phyloP scores from a whole-genome alignment of 92 coral and sea anemone species.

The Zoanthus sociatus region DNA sequence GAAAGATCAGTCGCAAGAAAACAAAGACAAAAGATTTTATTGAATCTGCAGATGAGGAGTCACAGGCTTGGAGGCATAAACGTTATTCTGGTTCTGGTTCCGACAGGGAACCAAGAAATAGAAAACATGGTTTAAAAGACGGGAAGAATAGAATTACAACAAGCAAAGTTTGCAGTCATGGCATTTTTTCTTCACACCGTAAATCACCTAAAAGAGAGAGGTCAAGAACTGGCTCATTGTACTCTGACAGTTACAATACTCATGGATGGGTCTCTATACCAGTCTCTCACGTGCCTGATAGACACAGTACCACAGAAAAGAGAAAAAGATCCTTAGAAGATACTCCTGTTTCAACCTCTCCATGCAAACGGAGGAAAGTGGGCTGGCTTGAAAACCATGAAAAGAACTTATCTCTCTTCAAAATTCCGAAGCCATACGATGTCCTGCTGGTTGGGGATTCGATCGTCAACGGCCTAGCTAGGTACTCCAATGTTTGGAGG shows the following conservation, averaged over 20 bases:
- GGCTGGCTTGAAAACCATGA: conserved; percentile 83
- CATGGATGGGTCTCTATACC: not conserved
- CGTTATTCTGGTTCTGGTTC: not conserved
- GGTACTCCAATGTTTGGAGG: conserved; percentile 88
- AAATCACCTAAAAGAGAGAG: not conserved
- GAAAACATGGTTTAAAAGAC: not conserved
- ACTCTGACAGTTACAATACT: conserved; percentile 14
- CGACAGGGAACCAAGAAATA: not conserved
- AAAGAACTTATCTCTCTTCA: conserved; percentile 65
- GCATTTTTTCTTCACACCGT: not conserved
- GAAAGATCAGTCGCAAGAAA: not conserved
- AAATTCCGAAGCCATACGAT: conserved; percentile 47
- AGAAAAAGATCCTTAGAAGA: not conserved
- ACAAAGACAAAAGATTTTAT: not conserved
- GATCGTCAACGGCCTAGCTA: conserved; percentile 87
- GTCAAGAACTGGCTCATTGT: not conserved
- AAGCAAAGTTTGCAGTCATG: not conserved
- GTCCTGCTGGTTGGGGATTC: conserved; percentile 91
- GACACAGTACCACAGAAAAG: not conserved
- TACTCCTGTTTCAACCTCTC: conserved; percentile 51
- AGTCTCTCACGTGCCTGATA: conserved; percentile 25
- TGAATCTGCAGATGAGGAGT: not conserved
- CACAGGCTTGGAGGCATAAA: not conserved
- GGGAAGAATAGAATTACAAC: not conserved
- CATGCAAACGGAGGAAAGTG: conserved; percentile 79